Evolutionary conservation across 2,113 vertebrate species (phyloP), one percentile per base, ranked within the genome.

Genomic region (Rhinichthys klamathensis): DNA sequence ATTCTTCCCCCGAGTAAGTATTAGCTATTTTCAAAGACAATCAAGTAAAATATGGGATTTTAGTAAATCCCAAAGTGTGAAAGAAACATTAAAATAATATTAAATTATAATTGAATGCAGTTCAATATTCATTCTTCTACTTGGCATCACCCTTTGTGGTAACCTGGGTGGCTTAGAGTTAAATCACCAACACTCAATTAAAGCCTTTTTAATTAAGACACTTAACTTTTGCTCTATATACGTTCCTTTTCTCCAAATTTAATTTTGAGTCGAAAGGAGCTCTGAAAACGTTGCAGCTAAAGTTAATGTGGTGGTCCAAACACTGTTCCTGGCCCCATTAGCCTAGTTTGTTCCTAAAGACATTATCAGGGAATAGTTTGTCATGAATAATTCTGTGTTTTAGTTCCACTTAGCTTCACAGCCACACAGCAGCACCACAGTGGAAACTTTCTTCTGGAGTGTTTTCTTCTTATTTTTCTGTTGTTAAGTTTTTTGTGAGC

Each of bases 1-100:
- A 99, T 93, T 99, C 98, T 4, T 99, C 98, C 90, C 98, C 98
- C 92, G 98, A 99, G 98, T 99, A 93, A 99, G 98, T 97, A n/a
- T 38, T 35, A 65, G 9, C 49, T 16, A 69, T 67, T 49, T 30
- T 61, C 58, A 1, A 77, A 58, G 76, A 38, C 30, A 25, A 35
- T 56, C 49, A 73, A 9, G 21, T 25, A 23, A 51, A 65, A 81
- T 81, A 30, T 82, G 18, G 0, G 4, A 1, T 18, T 69, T 49
- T 69, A 69, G 35, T 35, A 12, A 69, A 82, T 51, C n/a, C 27
- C 4, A 51, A 5, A 63, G 7, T 46, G 9, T 44, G n/a, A 27
- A 80, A 44, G 58, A 61, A 27, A n/a, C 77, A 44, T 63, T 80
- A 3, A 63, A 80, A 80, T 80, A 44, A 27, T 63, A 63, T n/a